Percentiles rank a stretch among this genome's conserved stretches.
phyloP scores from a whole-genome alignment of 2,113 vertebrate genomes.

The Acrocephalus arundinaceus region DNA sequence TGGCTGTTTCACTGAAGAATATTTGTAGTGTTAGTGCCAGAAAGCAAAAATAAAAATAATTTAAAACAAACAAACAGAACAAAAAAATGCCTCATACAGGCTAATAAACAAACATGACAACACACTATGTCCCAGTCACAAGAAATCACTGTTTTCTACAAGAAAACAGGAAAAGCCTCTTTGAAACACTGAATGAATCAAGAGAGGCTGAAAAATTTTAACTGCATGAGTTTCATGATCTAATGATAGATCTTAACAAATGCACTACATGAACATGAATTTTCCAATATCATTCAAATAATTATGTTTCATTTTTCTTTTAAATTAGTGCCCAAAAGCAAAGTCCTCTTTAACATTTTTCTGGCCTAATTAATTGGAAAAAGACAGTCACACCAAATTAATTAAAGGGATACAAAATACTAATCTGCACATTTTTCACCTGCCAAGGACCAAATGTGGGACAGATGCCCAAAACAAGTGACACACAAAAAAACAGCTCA shows the following conservation, averaged over 20 bases:
- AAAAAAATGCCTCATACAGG: background rate
- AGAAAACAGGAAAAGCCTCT: background rate
- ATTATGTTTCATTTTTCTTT: background rate
- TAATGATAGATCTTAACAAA: background rate
- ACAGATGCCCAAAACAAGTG: background rate
- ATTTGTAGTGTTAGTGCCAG: background rate
- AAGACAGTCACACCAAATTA: background rate
- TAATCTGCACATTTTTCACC: constrained; percentile 20
- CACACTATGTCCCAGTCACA: background rate
- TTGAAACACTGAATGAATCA: background rate
- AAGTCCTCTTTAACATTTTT: background rate
- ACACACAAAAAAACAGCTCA: background rate
- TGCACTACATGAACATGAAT: background rate
- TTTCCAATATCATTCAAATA: background rate
- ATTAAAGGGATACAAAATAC: constrained; percentile 14
- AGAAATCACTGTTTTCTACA: background rate
- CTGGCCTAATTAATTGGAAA: background rate
- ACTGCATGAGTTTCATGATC: background rate
- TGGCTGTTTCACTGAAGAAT: background rate
- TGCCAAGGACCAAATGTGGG: constrained; percentile 49
- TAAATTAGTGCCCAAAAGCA: background rate
- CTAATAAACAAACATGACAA: background rate
- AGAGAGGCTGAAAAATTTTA: background rate
- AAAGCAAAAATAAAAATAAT: background rate
- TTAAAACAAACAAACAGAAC: background rate